These are phyloP conservation scores for Poecile montanus DNA, from an alignment of 2,797 vertebrate genomes.

Conservation along the genomic window DNA sequence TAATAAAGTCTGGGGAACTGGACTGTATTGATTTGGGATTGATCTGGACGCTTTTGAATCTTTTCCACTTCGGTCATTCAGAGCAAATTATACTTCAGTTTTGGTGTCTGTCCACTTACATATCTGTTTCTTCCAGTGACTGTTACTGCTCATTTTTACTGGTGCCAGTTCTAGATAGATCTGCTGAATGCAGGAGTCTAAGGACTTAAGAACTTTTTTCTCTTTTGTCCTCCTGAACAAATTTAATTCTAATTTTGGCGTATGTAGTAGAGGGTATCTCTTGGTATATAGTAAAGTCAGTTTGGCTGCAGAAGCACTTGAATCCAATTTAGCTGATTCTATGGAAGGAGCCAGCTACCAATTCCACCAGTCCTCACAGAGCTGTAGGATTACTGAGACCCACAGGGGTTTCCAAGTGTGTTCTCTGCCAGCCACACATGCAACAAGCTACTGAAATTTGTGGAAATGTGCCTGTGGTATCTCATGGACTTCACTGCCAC, in stretches of 20 bases:
- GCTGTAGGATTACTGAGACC: background rate
- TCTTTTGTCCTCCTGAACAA: background rate
- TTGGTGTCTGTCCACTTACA: background rate
- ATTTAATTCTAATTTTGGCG: background rate
- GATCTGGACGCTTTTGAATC: background rate
- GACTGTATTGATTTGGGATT: background rate
- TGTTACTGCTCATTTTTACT: background rate
- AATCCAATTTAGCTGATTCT: background rate
- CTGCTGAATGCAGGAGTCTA: background rate
- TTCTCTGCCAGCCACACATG: background rate
- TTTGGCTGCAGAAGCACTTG: background rate
- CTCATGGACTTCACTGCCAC: background rate
- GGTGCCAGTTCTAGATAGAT: background rate
- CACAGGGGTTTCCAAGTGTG: background rate
- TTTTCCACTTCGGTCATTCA: background rate
- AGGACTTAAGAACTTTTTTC: background rate
- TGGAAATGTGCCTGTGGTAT: background rate
- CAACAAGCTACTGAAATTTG: background rate
- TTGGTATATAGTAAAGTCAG: background rate
- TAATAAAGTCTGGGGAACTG: background rate
- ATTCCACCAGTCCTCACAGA: background rate
- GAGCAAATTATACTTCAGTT: background rate
- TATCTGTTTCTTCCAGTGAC: background rate
- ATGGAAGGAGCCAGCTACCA: background rate
- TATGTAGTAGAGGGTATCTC: background rate